Base-by-base conservation (phyloP, 2,888 invertebrate species). In the Eristalinus aeneus region DNA sequence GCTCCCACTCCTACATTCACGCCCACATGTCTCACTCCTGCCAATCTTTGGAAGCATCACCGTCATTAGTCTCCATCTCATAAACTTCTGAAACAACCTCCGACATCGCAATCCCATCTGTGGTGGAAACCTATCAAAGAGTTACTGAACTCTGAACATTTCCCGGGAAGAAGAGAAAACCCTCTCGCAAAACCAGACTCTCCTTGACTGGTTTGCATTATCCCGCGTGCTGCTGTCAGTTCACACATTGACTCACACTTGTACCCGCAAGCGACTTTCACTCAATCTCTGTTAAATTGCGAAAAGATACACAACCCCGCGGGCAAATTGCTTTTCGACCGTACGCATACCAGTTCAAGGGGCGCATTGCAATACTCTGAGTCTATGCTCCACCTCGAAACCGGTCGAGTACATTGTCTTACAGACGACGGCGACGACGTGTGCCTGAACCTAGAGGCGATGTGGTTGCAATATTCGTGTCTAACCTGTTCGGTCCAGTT, bases 401-500 rank as follows among this genome's bases (percentile, higher is more conserved):
- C 78, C 73, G 73, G 78, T 73, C 54, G 27, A 23, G 72, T 72
- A 36, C 61, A 34, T 60, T 76, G 60, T 64, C 71, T 63, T 71
- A n/a, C 16, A 5, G 46, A 16, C 46, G n/a, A 46, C n/a, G 46
- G 9, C 34, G 34, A 34, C 34, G 34, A 34, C n/a, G 16, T 46
- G 46, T 46, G n/a, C n/a, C n/a, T 36, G 56, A 20, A 32, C 11
- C 36, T n/a, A 64, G 54, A 22, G 58, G 32, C 63, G 65, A 39
- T 1, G 31, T 23, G 60, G 16, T 74, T 83, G 56, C n/a, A 34
- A 68, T 81, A 69, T 63, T 67, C 12, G 46, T 27, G 27, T 27
- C 61, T 64, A 89, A 89, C 90, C 90, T 90, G 89, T 83, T 89
- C 89, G 82, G 89, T 89, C 90, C 90, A 90, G 88, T 90, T 90